Evolutionary conservation across 2,797 vertebrate species (phyloP), one percentile per base, ranked within the genome.

Genomic region (Eulemur mongoz): DNA sequence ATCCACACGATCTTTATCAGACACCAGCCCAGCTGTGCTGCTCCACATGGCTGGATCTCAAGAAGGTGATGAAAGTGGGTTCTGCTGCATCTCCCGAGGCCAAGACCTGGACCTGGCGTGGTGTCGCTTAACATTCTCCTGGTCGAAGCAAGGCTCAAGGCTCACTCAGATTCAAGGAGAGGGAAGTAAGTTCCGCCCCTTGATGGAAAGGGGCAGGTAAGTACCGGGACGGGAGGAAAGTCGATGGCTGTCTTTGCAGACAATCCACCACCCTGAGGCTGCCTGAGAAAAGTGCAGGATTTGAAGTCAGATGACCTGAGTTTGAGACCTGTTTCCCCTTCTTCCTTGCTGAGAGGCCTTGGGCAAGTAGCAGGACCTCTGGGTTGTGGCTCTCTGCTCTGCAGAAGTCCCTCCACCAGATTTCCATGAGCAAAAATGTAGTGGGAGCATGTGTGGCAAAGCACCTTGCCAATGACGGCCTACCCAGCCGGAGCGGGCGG

Each of bases 381-480:
- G 35, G 30, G 4, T 7, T 32, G 7, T 63, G n/a, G 30, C 15
- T 72, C 27, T 12, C 9, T 79, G 30, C n/a, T 59, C 35, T 48
- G 3, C 3, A 3, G 40, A 45, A 14, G 13, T 6, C 38, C 54
- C 5, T n/a, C 10, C 8, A 5, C 4, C 8, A 1, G 20, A 45
- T 52, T 76, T 57, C 76, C 45, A 38, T 1, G 27, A 70, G 32
- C 2, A 32, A 22, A 0, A 13, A 23, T 18, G 63, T 43, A 7
- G 9, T 22, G 80, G 76, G 50, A 52, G 25, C 14, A 27, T 0
- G 6, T 4, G 1, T 1, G 3, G n/a, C 48, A 25, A 32, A 82
- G 20, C 25, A 2, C 40, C n/a, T 23, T 73, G 70, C 45, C 50
- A 12, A 0, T 20, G 70, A 15, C 38, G 2, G 23, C 45, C 67